Evolutionary conservation across 2,797 vertebrate genomes (phyloP), one percentile per base, ranked within the genome.

Genomic region (Vespertilio murinus): DNA sequence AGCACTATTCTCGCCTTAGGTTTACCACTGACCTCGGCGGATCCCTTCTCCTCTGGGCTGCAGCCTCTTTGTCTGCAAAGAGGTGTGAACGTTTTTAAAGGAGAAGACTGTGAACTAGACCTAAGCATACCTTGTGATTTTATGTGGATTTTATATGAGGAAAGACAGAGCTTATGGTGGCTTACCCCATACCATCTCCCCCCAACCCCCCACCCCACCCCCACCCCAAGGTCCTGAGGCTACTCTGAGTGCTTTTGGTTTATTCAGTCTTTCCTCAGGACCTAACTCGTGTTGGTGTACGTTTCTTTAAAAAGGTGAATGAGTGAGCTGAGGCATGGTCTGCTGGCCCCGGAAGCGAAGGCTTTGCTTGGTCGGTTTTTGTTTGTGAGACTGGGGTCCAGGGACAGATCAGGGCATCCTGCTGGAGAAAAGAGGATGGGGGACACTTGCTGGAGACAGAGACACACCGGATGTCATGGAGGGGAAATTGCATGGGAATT

Each of bases 291-390:
- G 30, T 80, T 84, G 52, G 3, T 77, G 1, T 54, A 71, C 45
- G 9, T 83, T 61, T 93, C 69, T 84, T 84, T 86, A 52, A 96
- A 91, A 74, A 8, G 5, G 38, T 81, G 64, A 80, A 69, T 6
- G 8, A 52, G 73, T 61, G 49, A 35, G 17, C 64, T 5, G 64
- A 67, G 33, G 64, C 25, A 0, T 69, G 35, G 20, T 35, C 35
- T 23, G 1, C 6, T n/a, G n/a, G 6, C 16, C 85, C 4, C 12
- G n/a, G 25, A 67, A 88, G 6, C 69, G 11, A 47, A 20, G 65
- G 4, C 47, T 94, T 88, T 59, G 73, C 59, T 71, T 47, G 54
- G 28, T 70, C 73, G 52, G 30, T 80, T 64, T 93, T 73, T 3
- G 5, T 87, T 67, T 91, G 47, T 79, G 49, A 90, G 79, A 79